Base-by-base conservation (phyloP, 2,888 invertebrate genomes). In the Pseudococcus longispinus region DNA sequence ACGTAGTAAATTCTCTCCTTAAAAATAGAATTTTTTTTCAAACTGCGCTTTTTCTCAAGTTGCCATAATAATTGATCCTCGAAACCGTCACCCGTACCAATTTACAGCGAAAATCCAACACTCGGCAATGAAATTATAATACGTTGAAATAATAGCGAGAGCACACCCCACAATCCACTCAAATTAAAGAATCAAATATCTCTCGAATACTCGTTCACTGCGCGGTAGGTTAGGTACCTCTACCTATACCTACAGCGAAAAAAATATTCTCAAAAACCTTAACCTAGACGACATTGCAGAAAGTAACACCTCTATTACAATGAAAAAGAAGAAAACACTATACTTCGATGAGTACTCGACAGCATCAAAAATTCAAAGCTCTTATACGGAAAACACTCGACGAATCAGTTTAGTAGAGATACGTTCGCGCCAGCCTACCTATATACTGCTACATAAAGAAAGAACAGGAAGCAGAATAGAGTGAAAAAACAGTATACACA, bases 301-400 rank as follows among this genome's bases (percentile, higher is more conserved):
- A 20, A 23, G 6, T 9, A 29, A 15, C 29, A 70, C 18, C 15
- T 15, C 29, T 29, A 15, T 3, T 26, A 70, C 70, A 29, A 70
- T 29, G 20, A 70, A 29, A 70, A 70, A 70, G 15, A 20, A 60
- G 13, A 60, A 60, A 60, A 60, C 23, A 60, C 20, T 60, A 60
- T 70, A 70, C 70, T 70, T 70, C 70, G 70, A 70, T 70, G 29
- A 29, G 20, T 29, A 29, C 70, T 70, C 70, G 70, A 70, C 70
- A 29, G 29, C 70, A 70, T 70, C 70, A 70, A 70, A 70, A 70
- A 70, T 70, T 70, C 70, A 70, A 70, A 70, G 70, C 70, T 70
- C 70, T 70, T 70, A 70, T 29, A 29, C 29, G 70, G 18, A 29
- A 70, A 70, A 70, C 70, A 70, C 70, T 70, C 70, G 70, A 70